Conservation (phyloP, 2,888 invertebrate genomes). For the Ischnura elegans region DNA sequence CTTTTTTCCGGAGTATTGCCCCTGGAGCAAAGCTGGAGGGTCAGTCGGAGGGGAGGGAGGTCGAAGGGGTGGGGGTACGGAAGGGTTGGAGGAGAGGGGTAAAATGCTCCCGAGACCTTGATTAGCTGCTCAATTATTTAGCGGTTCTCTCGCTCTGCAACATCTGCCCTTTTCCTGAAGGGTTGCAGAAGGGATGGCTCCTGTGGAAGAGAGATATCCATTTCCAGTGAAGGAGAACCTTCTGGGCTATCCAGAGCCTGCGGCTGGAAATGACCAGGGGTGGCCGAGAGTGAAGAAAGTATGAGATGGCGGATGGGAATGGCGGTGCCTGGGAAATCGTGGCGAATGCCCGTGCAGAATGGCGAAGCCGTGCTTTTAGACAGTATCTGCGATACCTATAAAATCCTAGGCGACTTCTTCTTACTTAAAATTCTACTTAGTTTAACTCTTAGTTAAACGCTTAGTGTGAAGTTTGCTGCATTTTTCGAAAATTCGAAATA, state of each 20-base stretch:
- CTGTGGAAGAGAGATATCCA: constrained; percentile 50
- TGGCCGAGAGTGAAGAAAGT: background rate
- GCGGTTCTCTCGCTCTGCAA: constrained; percentile 51
- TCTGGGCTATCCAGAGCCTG: background rate
- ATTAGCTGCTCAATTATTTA: constrained; percentile 71
- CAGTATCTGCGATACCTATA: no score
- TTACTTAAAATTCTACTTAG: no score
- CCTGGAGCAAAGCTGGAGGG: background rate
- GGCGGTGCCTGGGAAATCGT: no score
- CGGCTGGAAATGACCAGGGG: background rate
- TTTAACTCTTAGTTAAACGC: no score
- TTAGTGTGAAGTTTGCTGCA: no score
- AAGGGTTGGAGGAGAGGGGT: background rate
- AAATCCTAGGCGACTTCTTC: no score
- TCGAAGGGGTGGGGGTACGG: background rate
- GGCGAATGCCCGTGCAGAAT: no score
- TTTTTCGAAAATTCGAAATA: no score
- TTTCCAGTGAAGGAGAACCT: background rate
- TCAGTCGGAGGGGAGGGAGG: background rate
- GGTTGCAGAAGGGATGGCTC: background rate
- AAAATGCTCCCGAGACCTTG: constrained; percentile 70
- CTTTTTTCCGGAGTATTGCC: background rate
- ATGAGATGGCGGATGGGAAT: no score
- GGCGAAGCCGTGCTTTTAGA: no score
- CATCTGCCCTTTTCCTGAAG: constrained; percentile 31